Percentiles rank a stretch among this genome's conserved stretches.
Conservation (phyloP, 2,113 vertebrate species). For the Prinia subflava region DNA sequence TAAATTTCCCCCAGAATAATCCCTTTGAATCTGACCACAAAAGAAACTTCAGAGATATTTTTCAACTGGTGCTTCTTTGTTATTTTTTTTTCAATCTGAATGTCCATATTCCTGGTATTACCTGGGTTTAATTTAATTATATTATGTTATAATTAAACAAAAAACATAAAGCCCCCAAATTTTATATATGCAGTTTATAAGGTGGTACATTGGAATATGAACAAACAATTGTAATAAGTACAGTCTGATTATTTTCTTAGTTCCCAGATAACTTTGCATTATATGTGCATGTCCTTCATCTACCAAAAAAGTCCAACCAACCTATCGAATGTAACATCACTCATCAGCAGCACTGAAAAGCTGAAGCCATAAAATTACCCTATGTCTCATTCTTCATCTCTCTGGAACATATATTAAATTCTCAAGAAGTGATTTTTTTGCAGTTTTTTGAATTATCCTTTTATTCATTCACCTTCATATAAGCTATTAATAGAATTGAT, state of each 20-base stretch:
- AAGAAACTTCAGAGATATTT: not conserved
- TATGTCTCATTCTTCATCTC: not conserved
- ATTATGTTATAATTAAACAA: not conserved
- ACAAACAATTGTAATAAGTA: not conserved
- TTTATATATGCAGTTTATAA: not conserved
- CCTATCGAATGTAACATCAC: not conserved
- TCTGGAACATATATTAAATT: not conserved
- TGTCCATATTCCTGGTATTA: not conserved
- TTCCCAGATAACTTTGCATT: not conserved
- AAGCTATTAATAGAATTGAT: not conserved
- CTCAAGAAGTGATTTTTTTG: not conserved
- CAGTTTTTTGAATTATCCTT: not conserved
- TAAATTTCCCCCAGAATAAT: not conserved
- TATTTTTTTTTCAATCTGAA: not conserved
- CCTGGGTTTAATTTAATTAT: not conserved
- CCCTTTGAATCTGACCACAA: not conserved
- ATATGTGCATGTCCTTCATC: not conserved
- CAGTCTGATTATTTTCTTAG: not conserved
- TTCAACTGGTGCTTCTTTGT: not conserved
- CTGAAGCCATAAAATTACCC: not conserved
- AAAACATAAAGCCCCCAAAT: not conserved
- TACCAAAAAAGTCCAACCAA: not conserved
- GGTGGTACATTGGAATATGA: not conserved
- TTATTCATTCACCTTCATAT: not conserved
- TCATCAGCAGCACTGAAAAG: not conserved